phyloP scores from a whole-genome alignment of 1,140 invertebrate species.

The Battus philenor region DNA sequence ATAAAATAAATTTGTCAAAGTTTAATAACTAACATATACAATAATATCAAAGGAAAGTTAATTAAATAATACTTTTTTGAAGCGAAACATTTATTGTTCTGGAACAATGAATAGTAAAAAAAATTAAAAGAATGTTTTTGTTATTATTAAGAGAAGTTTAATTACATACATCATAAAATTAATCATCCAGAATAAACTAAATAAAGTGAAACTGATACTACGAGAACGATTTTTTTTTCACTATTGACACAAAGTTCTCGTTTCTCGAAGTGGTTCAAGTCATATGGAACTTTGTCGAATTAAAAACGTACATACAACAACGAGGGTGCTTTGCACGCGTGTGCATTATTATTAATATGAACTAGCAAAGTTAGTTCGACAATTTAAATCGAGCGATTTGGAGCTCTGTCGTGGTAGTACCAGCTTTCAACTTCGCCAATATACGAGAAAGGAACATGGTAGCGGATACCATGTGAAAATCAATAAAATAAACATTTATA shows the following conservation, averaged over 20 bases:
- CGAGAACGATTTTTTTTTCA: constrained; percentile 25
- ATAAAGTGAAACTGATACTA: constrained; percentile 38
- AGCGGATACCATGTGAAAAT: constrained; percentile 67
- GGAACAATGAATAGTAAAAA: too few relatives aligned
- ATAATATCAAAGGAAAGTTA: too few relatives aligned
- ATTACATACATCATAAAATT: constrained; percentile 61
- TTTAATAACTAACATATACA: too few relatives aligned
- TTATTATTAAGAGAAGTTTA: too few relatives aligned
- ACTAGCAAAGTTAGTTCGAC: constrained; percentile 52
- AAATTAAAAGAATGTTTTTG: too few relatives aligned
- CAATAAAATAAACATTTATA: constrained; percentile 72
- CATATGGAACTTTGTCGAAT: constrained; percentile 53
- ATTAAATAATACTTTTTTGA: too few relatives aligned
- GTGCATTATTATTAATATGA: constrained; percentile 65
- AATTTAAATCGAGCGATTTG: constrained; percentile 43
- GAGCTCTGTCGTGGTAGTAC: constrained; percentile 47
- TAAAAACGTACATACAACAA: constrained; percentile 52
- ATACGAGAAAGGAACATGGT: constrained; percentile 45
- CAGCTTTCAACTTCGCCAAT: too few relatives aligned
- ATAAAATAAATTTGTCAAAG: too few relatives aligned
- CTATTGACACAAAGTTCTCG: constrained; percentile 52
- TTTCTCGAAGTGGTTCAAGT: constrained; percentile 31
- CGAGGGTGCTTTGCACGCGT: constrained; percentile 45
- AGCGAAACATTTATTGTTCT: too few relatives aligned
- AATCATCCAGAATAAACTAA: constrained; percentile 51